A percentile compares a stretch with the other conserved stretches of the same genome.
Evolutionary conservation across 2,797 vertebrate species (phyloP).

Genomic region (Selene dorsalis): DNA sequence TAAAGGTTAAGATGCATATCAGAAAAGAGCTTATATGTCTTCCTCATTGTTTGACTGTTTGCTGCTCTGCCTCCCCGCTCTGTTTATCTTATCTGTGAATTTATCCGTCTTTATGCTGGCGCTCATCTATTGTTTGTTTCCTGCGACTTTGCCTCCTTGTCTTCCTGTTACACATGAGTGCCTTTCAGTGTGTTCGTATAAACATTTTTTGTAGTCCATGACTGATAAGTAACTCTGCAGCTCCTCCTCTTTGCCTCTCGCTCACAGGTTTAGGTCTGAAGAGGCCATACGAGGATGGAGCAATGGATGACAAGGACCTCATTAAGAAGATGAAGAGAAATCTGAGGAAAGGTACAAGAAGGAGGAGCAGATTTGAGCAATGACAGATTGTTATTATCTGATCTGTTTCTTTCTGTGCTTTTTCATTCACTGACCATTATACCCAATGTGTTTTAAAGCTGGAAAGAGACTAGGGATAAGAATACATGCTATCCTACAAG

Average conservation of each 20-base stretch:
- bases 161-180: conserved; percentile 17
- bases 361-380: background rate
- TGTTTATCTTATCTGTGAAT: conserved; percentile 52
- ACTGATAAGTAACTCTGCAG: conserved; percentile 14
- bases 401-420: background rate
- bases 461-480: background rate
- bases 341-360: conserved; percentile 91
- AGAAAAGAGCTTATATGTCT: conserved; percentile 48
- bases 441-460: background rate
- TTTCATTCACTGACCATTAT: background rate
- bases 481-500: background rate
- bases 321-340: conserved; percentile 99
- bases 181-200: conserved; percentile 17
- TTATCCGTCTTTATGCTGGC: conserved; percentile 39
- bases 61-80: conserved; percentile 20
- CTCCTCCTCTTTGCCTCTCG: conserved; percentile 12
- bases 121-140: conserved; percentile 33
- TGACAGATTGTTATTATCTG: background rate
- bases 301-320: conserved; percentile 96
- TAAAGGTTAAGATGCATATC: conserved; percentile 56
- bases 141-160: conserved; percentile 6
- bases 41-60: conserved; percentile 50
- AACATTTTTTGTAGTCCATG: conserved; percentile 14
- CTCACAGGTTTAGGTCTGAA: conserved; percentile 88
- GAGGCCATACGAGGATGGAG: conserved; percentile 94